Percentiles rank a stretch among this genome's conserved stretches.
Conservation (phyloP, 1,140 invertebrate genomes). For the Philotrypesis tridentata region DNA sequence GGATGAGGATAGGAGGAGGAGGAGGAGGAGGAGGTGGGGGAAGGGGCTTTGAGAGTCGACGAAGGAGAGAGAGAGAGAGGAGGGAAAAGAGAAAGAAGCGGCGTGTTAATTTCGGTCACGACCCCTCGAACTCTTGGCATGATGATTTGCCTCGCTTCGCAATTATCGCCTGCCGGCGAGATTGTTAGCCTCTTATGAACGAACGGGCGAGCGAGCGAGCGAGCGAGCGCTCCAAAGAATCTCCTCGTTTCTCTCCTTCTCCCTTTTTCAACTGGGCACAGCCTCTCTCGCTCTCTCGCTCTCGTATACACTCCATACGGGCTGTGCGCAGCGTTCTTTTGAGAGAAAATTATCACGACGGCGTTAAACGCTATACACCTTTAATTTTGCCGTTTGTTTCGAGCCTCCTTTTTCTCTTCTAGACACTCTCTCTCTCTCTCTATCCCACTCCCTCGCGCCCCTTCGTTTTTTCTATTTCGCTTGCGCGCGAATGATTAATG, state of each 20-base stretch:
- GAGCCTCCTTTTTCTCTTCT: neutral
- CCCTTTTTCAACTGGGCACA: neutral
- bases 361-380: constrained; percentile 43
- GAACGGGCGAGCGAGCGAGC: constrained; percentile 27
- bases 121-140: constrained; percentile 47
- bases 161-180: constrained; percentile 48
- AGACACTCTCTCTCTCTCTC: neutral
- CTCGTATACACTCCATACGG: neutral
- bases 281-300: neutral
- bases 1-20: too few relatives aligned
- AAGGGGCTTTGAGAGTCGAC: neutral
- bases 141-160: constrained; percentile 47
- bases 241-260: constrained; percentile 26
- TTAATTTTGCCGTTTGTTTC: constrained; percentile 49
- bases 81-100: constrained; percentile 31
- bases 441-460: neutral
- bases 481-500: constrained; percentile 47
- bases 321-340: constrained; percentile 39
- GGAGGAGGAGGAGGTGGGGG: neutral
- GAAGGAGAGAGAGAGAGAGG: constrained; percentile 8
- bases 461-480: neutral
- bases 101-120: constrained; percentile 50
- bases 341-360: constrained; percentile 48
- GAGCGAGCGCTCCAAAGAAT: constrained; percentile 32
- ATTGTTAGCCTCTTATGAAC: constrained; percentile 50